phyloP scores from a whole-genome alignment of 2,113 vertebrate species.

The Albula glossodonta region DNA sequence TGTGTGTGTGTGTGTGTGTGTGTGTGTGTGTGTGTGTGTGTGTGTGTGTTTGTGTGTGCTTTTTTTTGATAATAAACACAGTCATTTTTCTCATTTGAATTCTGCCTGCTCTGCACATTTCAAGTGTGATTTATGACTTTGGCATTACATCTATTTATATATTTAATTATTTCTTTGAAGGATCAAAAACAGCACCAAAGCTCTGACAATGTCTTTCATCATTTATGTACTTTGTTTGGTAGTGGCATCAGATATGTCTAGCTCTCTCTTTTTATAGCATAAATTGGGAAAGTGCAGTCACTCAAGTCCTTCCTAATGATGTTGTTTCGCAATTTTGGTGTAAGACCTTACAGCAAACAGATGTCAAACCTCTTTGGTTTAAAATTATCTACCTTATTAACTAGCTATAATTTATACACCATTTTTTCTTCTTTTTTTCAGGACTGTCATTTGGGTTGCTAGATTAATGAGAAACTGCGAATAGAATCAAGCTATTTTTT shows the following conservation, averaged over 20 bases:
- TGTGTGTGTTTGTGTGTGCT: neutral
- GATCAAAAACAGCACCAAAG: constrained; percentile 25
- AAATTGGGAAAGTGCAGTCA: neutral
- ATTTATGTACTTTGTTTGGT: constrained; percentile 22
- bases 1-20: no score
- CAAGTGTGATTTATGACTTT: constrained; percentile 34
- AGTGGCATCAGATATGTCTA: neutral
- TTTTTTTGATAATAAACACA: constrained; percentile 12
- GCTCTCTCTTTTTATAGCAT: constrained; percentile 6
- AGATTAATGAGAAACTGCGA: no score
- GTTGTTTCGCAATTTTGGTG: constrained; percentile 4
- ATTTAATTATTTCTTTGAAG: constrained; percentile 15
- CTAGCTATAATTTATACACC: neutral
- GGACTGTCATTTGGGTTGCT: no score
- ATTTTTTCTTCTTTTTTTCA: no score
- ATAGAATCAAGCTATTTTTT: no score
- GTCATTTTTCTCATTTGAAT: constrained; percentile 31
- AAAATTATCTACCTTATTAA: neutral
- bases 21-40: no score
- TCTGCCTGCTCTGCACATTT: constrained; percentile 25
- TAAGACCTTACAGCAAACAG: neutral
- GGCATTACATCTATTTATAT: constrained; percentile 22
- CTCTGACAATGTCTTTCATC: constrained; percentile 31
- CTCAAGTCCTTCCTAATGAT: constrained; percentile 12
- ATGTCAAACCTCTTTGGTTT: neutral